Evolutionary conservation across 2,113 vertebrate genomes (phyloP).

Genomic region (Brachypteracias leptosomus): DNA sequence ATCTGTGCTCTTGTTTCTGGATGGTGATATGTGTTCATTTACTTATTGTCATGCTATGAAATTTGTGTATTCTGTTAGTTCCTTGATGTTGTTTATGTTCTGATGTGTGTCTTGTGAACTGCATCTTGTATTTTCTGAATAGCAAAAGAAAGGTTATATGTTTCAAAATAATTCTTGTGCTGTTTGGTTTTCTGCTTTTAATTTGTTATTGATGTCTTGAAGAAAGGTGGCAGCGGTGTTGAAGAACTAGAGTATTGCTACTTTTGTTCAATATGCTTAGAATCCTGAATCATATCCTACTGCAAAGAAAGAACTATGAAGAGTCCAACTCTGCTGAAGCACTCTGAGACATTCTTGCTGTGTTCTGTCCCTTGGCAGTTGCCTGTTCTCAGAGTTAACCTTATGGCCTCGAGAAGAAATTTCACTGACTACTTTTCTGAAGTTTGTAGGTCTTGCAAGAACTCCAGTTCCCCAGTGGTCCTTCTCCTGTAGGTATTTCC

Average conservation of each 20-base stretch:
- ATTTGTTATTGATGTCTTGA: background rate
- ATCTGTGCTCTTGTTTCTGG: background rate
- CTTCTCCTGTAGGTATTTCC: background rate
- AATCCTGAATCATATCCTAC: accelerated
- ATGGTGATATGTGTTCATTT: background rate
- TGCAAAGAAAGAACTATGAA: background rate
- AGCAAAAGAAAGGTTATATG: background rate
- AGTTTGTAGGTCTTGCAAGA: background rate
- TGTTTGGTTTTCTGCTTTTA: background rate
- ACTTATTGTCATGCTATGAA: background rate
- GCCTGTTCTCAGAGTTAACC: background rate
- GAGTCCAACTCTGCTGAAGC: background rate
- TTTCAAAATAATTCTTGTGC: background rate
- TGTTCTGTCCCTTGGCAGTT: background rate
- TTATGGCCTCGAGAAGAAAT: background rate
- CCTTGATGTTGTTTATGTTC: background rate
- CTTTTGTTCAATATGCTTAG: background rate
- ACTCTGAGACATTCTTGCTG: background rate
- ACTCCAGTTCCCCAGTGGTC: background rate
- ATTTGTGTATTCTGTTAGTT: background rate
- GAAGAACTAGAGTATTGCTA: background rate
- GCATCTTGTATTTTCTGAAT: background rate
- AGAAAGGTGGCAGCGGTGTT: background rate
- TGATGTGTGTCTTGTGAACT: background rate
- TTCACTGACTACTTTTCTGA: background rate